Base-by-base conservation (phyloP, 1,140 invertebrate genomes). In the Nephotettix cincticeps region DNA sequence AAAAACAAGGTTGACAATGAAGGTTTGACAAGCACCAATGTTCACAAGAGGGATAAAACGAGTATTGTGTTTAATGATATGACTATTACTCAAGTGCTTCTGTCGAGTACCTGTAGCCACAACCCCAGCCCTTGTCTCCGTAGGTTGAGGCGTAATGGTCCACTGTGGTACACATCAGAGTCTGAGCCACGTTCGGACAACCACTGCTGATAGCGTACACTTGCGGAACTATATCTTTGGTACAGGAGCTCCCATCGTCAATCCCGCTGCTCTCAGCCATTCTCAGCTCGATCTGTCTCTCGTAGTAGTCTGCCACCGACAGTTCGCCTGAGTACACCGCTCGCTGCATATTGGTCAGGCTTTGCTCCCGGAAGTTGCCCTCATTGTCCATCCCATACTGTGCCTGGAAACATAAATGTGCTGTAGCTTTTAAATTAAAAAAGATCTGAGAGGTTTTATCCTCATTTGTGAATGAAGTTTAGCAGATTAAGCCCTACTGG, bases 341-440 rank as follows among this genome's bases (percentile, higher is more conserved):
- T 54, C 89, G 83, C 78, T 93, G 90, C 85, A 96, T 88, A 79
- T 92, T 92, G 27, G 88, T 89, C 0, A 93, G 88, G 67, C 91
- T 93, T 74, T 95, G 92, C 75, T 92, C 90, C 40, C 88, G 86
- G 81, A 92, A 93, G 75, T 90, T 91, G 30, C 88, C 89, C 75
- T 92, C 90, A 81, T 93, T 91, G 76, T 94, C 92, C 93, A 95
- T 95, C 0, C 94, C 93, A 81, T 94, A 94, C 78, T 93, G 91
- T 13, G 91, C 92, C 85, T 89, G 80, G 13, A 75, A 69, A 11
- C 47, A 71, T n/a, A 51, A 19, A 23, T n/a, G n/a, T n/a, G n/a
- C n/a, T n/a, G n/a, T n/a, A n/a, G n/a, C n/a, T n/a, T n/a, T n/a
- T n/a, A n/a, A n/a, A n/a, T n/a, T n/a, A n/a, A n/a, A n/a, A n/a